Percentiles rank a stretch among this genome's conserved stretches.
These are phyloP conservation scores for Hipparchia semele DNA, from an alignment of 2,888 invertebrate species.

Conservation along the genomic window DNA sequence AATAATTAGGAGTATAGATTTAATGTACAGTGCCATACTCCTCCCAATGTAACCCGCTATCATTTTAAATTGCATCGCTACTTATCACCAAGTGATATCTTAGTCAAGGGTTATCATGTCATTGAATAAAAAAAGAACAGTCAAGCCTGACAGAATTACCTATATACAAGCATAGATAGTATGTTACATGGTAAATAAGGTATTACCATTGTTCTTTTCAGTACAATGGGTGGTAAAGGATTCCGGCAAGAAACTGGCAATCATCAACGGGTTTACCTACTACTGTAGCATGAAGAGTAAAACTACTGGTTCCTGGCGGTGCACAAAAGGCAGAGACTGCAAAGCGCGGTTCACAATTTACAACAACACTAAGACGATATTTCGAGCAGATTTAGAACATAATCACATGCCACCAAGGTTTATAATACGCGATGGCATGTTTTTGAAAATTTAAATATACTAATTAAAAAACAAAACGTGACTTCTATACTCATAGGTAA, in stretches of 20 bases:
- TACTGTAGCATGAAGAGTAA: conserved; percentile 39
- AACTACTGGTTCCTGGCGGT: conserved; percentile 42
- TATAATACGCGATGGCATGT: conserved; percentile 33
- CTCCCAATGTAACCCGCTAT: no score
- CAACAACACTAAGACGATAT: conserved; percentile 17
- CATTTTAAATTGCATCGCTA: no score
- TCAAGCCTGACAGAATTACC: no score
- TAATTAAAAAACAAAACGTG: no score
- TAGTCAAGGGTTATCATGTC: no score
- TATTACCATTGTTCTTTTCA: conserved; percentile 28
- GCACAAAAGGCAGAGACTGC: conserved; percentile 40
- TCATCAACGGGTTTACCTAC: conserved; percentile 52
- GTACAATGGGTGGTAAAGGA: conserved; percentile 45
- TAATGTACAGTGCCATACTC: no score
- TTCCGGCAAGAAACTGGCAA: conserved; percentile 46
- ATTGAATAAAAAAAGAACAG: no score
- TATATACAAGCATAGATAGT: no score
- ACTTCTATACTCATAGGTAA: no score
- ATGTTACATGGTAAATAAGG: not conserved
- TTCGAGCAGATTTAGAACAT: conserved; percentile 22
- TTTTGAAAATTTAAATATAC: conserved; percentile 27
- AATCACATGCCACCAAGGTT: conserved; percentile 33
- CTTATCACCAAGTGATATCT: no score
- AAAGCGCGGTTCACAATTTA: conserved; percentile 38
- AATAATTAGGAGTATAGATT: no score